Evolutionary conservation across 2,888 invertebrate species (phyloP), one percentile per base, ranked within the genome.

Genomic region (Eupithecia abbreviata): DNA sequence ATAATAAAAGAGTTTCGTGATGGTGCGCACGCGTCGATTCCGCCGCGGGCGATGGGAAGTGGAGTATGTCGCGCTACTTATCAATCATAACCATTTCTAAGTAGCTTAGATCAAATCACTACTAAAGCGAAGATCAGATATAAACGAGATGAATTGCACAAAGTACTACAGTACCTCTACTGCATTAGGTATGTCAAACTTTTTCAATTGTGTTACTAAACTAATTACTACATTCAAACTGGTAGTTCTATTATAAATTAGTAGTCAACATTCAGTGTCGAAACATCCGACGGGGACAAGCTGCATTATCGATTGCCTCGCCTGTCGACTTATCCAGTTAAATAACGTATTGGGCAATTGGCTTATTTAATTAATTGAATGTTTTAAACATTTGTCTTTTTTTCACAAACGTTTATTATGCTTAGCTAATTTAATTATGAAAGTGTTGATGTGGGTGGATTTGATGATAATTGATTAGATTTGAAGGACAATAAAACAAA

Each of bases 261-360:
- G 47, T 45, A 47, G 69, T 18, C 43, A 68, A 43, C n/a, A 87
- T 84, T 79, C 80, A 78, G 84, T 93, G 90, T 90, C 83, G 93
- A 93, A 93, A 94, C 91, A 90, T 93, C 92, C 91, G 90, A 89
- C 47, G 86, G 89, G 90, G 86, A 90, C 90, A 91, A 84, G 85
- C 84, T 85, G 82, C 84, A 90, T 86, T 90, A 90, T 90, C 88
- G 87, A 88, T 87, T 87, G 87, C 88, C 86, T 90, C 85, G 88
- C 85, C 89, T 91, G 91, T 90, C 92, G 90, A 89, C 90, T 90
- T 84, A 88, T 62, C 71, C 83, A 87, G 89, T 93, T 92, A 90
- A 86, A 92, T 93, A 93, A 94, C 91, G 78, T 86, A 85, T 93
- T 93, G 90, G 85, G 90, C 90, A 93, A 93, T 88, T 84, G 81